Base-by-base conservation (phyloP, 2,797 vertebrate genomes). In the Denticeps clupeoides region DNA sequence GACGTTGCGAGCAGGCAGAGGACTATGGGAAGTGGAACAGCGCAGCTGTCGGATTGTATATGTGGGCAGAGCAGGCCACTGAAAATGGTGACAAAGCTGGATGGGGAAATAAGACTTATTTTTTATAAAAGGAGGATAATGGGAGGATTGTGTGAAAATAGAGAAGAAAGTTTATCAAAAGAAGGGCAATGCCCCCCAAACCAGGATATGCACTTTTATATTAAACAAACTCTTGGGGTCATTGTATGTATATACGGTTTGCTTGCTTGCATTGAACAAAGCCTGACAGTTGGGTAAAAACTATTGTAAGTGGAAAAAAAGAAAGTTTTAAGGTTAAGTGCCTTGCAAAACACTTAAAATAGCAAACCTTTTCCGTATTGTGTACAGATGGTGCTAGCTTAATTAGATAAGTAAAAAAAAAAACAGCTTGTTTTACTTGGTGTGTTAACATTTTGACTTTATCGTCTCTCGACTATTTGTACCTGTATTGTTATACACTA, bases 311-410 rank as follows among this genome's bases (percentile, higher is more conserved):
- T 53, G 41, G 45, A 56, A 71, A 60, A 68, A 72, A 71, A 53
- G 73, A 54, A 61, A 67, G 63, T 38, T 32, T 70, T 68, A 69
- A 47, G 59, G 10, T 29, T 73, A 93, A 97, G 93, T 98, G 93
- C 93, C 94, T 98, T 86, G 89, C 81, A 83, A n/a, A 92, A 90
- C 86, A 82, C 82, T 87, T 87, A 80, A n/a, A 81, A 70, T 80
- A 82, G 72, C 79, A 79, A 81, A 83, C 82, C 80, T 64, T 78
- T 73, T 79, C 78, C 77, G 76, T 83, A 73, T 80, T 75, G 82
- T 90, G 86, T 87, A 86, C 87, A 88, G 82, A 82, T 80, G 90
- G 89, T 93, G 90, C 90, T 93, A 87, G 82, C 77, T 67, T 62
- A 69, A 69, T 77, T 41, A 38, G 6, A 38, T 78, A 75, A 71